Conservation (phyloP, 2,888 invertebrate genomes). For the Steinernema carpocapsae region DNA sequence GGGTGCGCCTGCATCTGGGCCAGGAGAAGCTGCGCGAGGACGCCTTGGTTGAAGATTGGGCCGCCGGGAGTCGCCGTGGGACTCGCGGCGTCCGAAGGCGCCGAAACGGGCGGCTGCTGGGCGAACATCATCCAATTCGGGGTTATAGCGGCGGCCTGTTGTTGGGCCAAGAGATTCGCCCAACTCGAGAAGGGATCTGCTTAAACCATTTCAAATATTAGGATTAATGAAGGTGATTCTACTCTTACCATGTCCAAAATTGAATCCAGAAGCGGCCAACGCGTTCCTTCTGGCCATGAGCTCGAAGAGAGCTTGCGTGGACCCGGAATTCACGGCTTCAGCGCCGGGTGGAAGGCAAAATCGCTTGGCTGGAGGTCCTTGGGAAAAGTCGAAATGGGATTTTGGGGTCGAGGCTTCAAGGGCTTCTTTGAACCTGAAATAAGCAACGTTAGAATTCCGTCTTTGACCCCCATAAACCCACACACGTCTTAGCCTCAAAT, state of each 20-base stretch:
- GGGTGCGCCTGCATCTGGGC: slow-evolving; percentile 13
- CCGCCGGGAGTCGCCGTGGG: neutral
- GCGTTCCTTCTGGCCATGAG: neutral
- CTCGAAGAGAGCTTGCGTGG: neutral
- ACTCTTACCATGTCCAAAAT: neutral
- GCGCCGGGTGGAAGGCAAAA: neutral
- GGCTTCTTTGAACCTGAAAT: slow-evolving; percentile 11
- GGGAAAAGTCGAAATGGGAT: neutral
- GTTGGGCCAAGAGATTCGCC: neutral
- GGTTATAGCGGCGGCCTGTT: neutral
- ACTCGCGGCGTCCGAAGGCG: neutral
- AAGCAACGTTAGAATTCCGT: neutral
- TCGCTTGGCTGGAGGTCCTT: slow-evolving; percentile 7
- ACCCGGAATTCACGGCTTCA: neutral
- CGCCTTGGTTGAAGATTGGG: neutral
- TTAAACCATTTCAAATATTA: neutral
- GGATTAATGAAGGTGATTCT: neutral
- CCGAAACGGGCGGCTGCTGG: neutral
- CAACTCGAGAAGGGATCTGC: slow-evolving; percentile 16
- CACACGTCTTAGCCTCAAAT: too few species aligned
- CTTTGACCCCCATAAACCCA: too few species aligned
- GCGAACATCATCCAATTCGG: slow-evolving; percentile 17
- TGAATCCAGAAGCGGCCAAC: neutral
- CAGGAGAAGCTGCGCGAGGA: slow-evolving; percentile 18
- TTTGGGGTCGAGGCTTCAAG: neutral